Conservation (phyloP, 2,113 vertebrate species). For the Recurvirostra avosetta region DNA sequence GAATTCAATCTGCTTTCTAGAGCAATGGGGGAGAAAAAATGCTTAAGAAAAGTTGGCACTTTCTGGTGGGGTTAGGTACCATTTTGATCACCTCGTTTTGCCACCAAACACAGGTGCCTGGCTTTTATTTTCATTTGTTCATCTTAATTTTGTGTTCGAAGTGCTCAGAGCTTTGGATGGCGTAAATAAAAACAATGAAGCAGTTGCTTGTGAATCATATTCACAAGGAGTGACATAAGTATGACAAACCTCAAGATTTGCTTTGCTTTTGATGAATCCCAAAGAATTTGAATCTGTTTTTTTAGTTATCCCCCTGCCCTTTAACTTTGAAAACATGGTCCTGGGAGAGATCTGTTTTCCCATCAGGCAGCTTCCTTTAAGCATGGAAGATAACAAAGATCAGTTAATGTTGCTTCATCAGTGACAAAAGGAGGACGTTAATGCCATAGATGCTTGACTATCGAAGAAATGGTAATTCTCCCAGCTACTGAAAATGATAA, state of each 20-base stretch:
- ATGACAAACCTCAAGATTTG: neutral
- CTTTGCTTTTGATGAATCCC: neutral
- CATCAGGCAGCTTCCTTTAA: neutral
- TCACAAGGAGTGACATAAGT: neutral
- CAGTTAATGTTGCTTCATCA: neutral
- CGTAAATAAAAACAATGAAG: neutral
- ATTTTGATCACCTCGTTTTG: neutral
- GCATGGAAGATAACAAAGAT: neutral
- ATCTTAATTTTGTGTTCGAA: neutral
- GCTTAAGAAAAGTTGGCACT: neutral
- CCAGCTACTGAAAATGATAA: neutral
- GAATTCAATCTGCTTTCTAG: neutral
- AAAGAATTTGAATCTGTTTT: neutral
- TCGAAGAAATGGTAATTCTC: neutral
- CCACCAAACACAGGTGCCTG: neutral
- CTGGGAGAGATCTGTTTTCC: neutral
- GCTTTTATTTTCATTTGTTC: neutral
- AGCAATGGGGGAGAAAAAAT: neutral
- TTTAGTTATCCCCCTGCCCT: neutral
- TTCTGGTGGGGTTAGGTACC: neutral
- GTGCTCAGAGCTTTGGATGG: neutral
- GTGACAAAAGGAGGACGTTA: neutral
- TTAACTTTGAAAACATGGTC: neutral
- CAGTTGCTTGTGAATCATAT: neutral
- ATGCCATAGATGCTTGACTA: neutral